Base-by-base conservation (phyloP, 2,888 invertebrate species). In the Electrophaes corylata region DNA sequence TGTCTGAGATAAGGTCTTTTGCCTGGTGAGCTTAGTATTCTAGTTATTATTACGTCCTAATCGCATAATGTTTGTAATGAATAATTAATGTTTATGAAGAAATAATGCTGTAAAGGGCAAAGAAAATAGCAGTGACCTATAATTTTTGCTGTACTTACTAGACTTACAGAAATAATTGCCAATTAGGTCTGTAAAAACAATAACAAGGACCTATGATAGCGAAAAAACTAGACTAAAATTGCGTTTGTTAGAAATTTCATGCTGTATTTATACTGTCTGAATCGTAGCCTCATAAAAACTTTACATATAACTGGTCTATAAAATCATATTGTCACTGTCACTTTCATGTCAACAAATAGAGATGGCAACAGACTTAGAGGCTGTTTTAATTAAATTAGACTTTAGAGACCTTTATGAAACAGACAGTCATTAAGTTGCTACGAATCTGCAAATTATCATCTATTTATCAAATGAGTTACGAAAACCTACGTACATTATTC, bases 401-500 rank as follows among this genome's bases (percentile, higher is more conserved):
- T n/a, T 20, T 20, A 20, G 1, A 20, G 1, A 20, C 5, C 20
- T 20, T 29, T 6, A 10, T 29, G 23, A 23, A 23, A 23, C 23
- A 23, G 4, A 6, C 23, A 4, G 1, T 23, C 26, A 29, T 29
- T 29, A 29, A n/a, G 26, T 1, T 10, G 26, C 26, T 10, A 29
- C 10, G 26, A 29, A 29, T 29, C 10, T 3, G 10, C 10, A 29
- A 29, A 29, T 29, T 8, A 10, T 29, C 26, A 29, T 8, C 26
- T 10, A 29, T 18, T 16, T 33, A 48, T 18, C 41, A 47, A 54
- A 20, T 26, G 44, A 23, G 43, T 51, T 46, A 20, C 56, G 57
- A 47, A 51, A 44, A 26, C 14, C 45, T 41, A 51, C 57, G 52
- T 48, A 52, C 37, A n/a, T 40, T 23, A n/a, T 40, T 50, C 54